A percentile compares a stretch with the other conserved stretches of the same genome.
Evolutionary conservation across 2,888 invertebrate species (phyloP).

Genomic region (Trissolcus japonicus): DNA sequence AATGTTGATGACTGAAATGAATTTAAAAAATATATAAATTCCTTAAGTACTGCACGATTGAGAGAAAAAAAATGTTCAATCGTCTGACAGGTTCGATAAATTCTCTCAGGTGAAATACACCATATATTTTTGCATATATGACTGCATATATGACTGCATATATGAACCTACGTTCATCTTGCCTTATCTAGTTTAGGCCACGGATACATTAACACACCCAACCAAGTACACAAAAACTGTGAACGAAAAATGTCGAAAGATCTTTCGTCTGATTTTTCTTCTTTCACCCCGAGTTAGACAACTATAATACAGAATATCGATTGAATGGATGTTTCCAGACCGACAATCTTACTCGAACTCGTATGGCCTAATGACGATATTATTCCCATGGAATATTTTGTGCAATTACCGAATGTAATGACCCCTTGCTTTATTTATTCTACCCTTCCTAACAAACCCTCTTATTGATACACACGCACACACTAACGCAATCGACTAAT

Average conservation of each 20-base stretch:
- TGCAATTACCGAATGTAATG: slow-evolving; percentile 59
- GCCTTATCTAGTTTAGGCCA: too few relatives aligned
- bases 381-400: slow-evolving; percentile 59
- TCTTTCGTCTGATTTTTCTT: slow-evolving; percentile 48
- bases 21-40: too few relatives aligned
- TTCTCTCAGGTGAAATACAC: too few relatives aligned
- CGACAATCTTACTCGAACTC: slow-evolving; percentile 52
- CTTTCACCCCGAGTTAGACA: slow-evolving; percentile 29
- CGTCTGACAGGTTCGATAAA: too few relatives aligned
- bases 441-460: slow-evolving; percentile 60
- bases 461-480: slow-evolving; percentile 39
- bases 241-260: slow-evolving; percentile 10
- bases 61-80: too few relatives aligned
- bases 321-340: slow-evolving; percentile 52
- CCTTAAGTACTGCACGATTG: too few relatives aligned
- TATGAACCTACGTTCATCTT: too few relatives aligned
- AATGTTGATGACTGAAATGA: not conserved
- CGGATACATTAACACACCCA: too few relatives aligned
- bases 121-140: too few relatives aligned
- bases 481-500: slow-evolving; percentile 25
- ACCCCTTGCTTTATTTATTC: slow-evolving; percentile 58
- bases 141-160: too few relatives aligned
- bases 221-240: too few relatives aligned
- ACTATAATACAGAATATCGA: slow-evolving; percentile 49
- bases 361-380: slow-evolving; percentile 54